Base-by-base conservation (phyloP, 2,797 vertebrate genomes). In the Gadopsis marmoratus region DNA sequence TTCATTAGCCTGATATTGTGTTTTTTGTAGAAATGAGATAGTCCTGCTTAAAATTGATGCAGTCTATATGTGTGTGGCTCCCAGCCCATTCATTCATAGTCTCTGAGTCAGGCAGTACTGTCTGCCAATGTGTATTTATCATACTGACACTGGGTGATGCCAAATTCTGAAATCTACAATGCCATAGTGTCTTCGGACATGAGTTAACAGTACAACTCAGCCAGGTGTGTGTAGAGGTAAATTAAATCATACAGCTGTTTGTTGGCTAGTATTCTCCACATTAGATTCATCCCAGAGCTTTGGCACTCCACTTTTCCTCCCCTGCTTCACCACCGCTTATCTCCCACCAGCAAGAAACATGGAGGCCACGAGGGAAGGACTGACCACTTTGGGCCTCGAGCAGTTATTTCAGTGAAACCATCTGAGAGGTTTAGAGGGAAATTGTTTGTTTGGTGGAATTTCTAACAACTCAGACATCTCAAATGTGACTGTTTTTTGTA, bases 251-350 rank as follows among this genome's bases (percentile, higher is more conserved):
- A 31, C 41, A 60, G 6, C 31, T 29, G n/a, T 58, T 47, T 13
- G 19, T 35, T 26, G n/a, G 43, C 29, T 31, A 19, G 41, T 21
- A 29, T 26, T n/a, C 10, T 47, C 53, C 16, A 4, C 48, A 29
- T 33, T 8, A 35, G 53, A n/a, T 48, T 74, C 5, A 63, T 62
- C 41, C 43, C 31, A 59, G 63, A 59, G 62, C n/a, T 39, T 35
- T 54, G 26, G 19, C 50, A 23, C 60, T 45, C 8, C 13, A 21
- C 16, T 63, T 12, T 33, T 33, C 31, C 21, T n/a, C 5, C 37
- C 17, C 45, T 53, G 21, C 69, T 10, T 16, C 58, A 61, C 19
- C 31, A 60, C 31, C 33, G 50, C n/a, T 31, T 10, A 14, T 33
- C 23, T 43, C 33, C 33, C 33, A 35, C 47, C 51, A 63, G 26